Evolutionary conservation across 2,888 invertebrate genomes (phyloP).

Genomic region (Notodonta ziczac): DNA sequence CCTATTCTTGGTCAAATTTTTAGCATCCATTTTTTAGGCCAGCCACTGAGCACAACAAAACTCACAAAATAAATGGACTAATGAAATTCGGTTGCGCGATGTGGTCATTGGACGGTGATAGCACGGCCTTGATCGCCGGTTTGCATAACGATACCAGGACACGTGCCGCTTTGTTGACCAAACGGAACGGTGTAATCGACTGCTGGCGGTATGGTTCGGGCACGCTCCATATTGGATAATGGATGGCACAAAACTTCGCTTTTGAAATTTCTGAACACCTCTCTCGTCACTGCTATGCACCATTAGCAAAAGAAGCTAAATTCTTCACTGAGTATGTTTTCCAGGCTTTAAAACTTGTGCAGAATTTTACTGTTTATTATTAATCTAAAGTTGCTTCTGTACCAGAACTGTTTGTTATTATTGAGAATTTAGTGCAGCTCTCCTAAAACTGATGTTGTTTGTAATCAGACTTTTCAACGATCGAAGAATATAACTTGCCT

Average conservation of each 20-base stretch:
- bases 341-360: background rate
- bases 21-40: background rate
- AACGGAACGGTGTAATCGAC: constrained; percentile 12
- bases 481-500: background rate
- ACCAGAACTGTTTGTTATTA: background rate
- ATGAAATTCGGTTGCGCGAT: constrained; percentile 9
- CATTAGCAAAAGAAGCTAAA: too few species aligned
- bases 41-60: background rate
- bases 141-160: constrained; percentile 27
- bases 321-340: too few species aligned
- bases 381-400: background rate
- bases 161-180: constrained; percentile 23
- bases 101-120: constrained; percentile 19
- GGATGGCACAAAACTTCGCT: background rate
- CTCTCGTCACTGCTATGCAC: too few species aligned
- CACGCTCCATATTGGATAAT: background rate
- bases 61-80: constrained; percentile 2
- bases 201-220: constrained; percentile 1
- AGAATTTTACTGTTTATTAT: background rate
- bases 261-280: too few species aligned
- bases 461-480: background rate
- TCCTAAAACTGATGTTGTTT: background rate
- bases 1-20: background rate
- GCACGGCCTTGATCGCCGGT: constrained; percentile 32
- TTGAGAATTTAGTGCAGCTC: background rate